phyloP scores from a whole-genome alignment of 2,113 vertebrate species.

The Chloropsis cyanopogon region DNA sequence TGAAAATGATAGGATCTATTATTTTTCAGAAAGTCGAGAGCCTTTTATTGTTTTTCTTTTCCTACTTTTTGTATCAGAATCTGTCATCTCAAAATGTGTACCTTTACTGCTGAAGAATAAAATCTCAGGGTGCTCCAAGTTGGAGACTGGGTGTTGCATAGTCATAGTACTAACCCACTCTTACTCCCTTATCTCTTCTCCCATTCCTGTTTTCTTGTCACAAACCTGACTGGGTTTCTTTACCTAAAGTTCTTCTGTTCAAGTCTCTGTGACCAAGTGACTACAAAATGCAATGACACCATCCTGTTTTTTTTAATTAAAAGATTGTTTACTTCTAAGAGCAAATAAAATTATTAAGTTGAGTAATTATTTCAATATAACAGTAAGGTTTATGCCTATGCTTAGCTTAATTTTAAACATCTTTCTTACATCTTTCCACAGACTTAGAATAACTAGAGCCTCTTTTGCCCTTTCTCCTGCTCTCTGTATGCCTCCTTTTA shows the following conservation, averaged over 20 bases:
- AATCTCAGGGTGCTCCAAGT: not conserved
- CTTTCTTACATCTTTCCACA: not conserved
- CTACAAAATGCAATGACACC: not conserved
- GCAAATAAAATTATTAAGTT: not conserved
- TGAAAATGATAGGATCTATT: fast-evolving
- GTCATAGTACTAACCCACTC: not conserved
- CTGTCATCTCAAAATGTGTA: not conserved
- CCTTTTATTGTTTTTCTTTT: not conserved
- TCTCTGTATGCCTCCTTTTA: not conserved
- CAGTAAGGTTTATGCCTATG: not conserved
- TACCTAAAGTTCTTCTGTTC: not conserved
- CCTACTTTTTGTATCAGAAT: not conserved
- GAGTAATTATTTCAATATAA: not conserved
- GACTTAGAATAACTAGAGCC: not conserved
- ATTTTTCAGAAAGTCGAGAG: not conserved
- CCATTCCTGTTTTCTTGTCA: not conserved
- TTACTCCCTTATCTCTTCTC: not conserved
- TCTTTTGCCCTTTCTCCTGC: not conserved
- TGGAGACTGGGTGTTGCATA: not conserved
- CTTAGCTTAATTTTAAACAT: not conserved
- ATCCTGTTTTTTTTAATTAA: not conserved
- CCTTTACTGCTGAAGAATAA: not conserved
- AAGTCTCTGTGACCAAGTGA: not conserved
- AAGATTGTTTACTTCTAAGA: not conserved
- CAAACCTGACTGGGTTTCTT: not conserved